Evolutionary conservation across 2,888 invertebrate genomes (phyloP).

Genomic region (Liposcelis brunnea): DNA sequence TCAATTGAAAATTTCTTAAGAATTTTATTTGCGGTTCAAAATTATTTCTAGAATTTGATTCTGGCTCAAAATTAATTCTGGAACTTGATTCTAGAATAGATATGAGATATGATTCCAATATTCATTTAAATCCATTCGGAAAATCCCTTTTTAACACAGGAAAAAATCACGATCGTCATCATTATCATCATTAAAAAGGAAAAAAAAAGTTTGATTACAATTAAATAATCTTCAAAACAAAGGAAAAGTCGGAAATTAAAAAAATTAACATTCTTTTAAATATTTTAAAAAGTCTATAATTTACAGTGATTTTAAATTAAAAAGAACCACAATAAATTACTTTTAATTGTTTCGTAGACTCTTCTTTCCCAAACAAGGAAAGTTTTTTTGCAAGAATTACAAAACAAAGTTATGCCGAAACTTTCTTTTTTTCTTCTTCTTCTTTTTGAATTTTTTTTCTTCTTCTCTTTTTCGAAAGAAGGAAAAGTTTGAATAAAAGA

Average conservation of each 20-base stretch:
- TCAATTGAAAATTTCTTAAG: too few species aligned
- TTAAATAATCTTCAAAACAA: background rate
- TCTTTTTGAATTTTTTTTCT: background rate
- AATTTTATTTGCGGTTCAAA: too few species aligned
- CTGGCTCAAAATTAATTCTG: too few species aligned
- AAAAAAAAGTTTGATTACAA: background rate
- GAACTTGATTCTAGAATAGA: too few species aligned
- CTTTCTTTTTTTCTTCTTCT: too few species aligned
- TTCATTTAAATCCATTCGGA: too few species aligned
- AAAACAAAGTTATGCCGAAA: too few species aligned
- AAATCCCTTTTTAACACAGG: too few species aligned
- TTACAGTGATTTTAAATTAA: conserved; percentile 9
- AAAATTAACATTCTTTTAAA: conserved; percentile 7
- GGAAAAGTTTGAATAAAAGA: background rate
- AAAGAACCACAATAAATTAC: conserved; percentile 9
- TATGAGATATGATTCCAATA: too few species aligned
- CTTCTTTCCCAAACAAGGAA: conserved; percentile 5
- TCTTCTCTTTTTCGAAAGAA: conserved; percentile 1
- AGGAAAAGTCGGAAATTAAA: conserved; percentile 6
- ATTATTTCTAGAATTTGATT: too few species aligned
- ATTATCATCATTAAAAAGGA: too few species aligned
- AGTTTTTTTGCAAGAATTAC: background rate
- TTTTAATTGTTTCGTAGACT: conserved; percentile 7
- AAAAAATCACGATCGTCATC: too few species aligned
- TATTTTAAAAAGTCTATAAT: conserved; percentile 1